Evolutionary conservation across 1,140 invertebrate genomes (phyloP).

Genomic region (Drosophila nigromelanica): DNA sequence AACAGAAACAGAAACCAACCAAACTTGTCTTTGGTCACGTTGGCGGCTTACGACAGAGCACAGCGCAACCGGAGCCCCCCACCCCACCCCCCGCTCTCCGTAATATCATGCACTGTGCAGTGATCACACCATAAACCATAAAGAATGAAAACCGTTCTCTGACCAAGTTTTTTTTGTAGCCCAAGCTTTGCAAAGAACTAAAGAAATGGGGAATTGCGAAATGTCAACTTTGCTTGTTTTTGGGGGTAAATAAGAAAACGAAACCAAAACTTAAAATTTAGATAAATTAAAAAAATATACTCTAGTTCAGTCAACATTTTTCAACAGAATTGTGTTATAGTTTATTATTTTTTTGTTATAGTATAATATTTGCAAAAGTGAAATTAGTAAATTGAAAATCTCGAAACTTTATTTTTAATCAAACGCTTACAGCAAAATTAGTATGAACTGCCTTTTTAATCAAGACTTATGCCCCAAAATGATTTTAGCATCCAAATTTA

Average conservation of each 20-base stretch:
- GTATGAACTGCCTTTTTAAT: constrained; percentile 14
- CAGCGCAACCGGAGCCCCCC: constrained; percentile 17
- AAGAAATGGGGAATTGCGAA: constrained; percentile 34
- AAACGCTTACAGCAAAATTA: neutral
- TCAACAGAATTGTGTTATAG: no score
- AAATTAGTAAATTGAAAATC: neutral
- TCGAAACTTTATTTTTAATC: neutral
- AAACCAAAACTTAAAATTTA: no score
- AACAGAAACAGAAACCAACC: constrained; percentile 50
- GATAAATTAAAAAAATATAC: neutral
- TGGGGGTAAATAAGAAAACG: no score
- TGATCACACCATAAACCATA: constrained; percentile 36
- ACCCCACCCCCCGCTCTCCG: neutral
- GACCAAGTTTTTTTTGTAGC: constrained; percentile 31
- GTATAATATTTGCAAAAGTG: neutral
- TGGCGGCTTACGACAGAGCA: constrained; percentile 57
- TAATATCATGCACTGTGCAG: constrained; percentile 39
- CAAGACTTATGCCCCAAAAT: constrained; percentile 5
- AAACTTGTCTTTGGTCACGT: constrained; percentile 74
- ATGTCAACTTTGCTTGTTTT: constrained; percentile 1
- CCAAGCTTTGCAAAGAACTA: constrained; percentile 17
- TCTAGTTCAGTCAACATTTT: no score
- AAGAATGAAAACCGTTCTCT: constrained; percentile 43
- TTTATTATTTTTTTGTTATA: no score
- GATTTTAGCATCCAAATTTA: neutral